Conservation (phyloP, 2,113 vertebrate genomes). For the Lates calcarifer region DNA sequence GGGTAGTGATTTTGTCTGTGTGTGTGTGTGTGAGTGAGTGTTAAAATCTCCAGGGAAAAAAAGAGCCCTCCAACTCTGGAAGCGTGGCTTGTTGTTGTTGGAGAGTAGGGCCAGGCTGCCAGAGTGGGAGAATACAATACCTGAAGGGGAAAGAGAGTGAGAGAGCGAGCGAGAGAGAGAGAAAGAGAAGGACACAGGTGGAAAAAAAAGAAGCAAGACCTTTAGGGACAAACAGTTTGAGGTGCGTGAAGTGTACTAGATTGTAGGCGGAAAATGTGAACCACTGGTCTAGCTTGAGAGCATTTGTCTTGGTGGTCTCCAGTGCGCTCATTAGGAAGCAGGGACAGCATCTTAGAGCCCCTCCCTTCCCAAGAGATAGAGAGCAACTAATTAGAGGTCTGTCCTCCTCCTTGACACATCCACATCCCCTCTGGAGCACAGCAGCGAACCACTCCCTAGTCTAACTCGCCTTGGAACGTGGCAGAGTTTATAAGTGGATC, state of each 20-base stretch:
- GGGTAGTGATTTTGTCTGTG: slow-evolving; percentile 37
- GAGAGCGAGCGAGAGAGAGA: slow-evolving; percentile 24
- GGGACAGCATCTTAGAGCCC: slow-evolving; percentile 62
- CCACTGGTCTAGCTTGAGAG: slow-evolving; percentile 34
- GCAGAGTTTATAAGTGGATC: slow-evolving; percentile 36
- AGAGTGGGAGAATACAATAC: slow-evolving; percentile 27
- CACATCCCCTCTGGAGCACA: slow-evolving; percentile 56
- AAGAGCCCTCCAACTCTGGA: slow-evolving; percentile 21
- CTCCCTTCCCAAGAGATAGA: slow-evolving; percentile 73
- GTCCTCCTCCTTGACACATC: slow-evolving; percentile 71
- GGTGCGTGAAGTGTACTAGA: slow-evolving; percentile 36
- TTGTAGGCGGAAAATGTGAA: slow-evolving; percentile 45
- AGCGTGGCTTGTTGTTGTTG: slow-evolving; percentile 52
- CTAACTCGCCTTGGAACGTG: slow-evolving; percentile 33
- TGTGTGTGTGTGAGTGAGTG: slow-evolving; percentile 26
- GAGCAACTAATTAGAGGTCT: slow-evolving; percentile 78
- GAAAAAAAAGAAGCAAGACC: slow-evolving; percentile 23
- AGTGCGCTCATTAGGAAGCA: slow-evolving; percentile 80
- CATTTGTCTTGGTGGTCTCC: slow-evolving; percentile 73
- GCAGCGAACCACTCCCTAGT: slow-evolving; percentile 40
- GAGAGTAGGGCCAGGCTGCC: slow-evolving; percentile 22
- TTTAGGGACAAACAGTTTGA: slow-evolving; percentile 68
- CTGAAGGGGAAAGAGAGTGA: slow-evolving; percentile 20
- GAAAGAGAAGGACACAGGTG: slow-evolving; percentile 36
- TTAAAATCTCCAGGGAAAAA: slow-evolving; percentile 14